Percentiles rank a stretch among this genome's conserved stretches.
phyloP scores from a whole-genome alignment of 2,113 vertebrate genomes.

The Pteropus alecto region DNA sequence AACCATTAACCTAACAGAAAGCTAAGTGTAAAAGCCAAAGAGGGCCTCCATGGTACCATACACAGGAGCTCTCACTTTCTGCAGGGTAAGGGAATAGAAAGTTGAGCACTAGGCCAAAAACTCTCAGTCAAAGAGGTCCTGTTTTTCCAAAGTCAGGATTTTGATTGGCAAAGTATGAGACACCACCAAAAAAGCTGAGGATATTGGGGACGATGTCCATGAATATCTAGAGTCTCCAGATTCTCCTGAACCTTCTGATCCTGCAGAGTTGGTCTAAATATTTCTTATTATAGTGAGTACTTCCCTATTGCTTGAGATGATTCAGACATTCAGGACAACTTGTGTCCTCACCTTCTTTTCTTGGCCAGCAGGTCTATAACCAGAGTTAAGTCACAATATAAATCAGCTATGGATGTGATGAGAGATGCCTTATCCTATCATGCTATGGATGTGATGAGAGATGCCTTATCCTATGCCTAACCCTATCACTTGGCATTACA shows the following conservation, averaged over 20 bases:
- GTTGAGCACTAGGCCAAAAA: neutral
- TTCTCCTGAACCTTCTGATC: neutral
- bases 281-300: neutral
- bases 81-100: neutral
- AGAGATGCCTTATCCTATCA: neutral
- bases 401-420: neutral
- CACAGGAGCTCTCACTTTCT: neutral
- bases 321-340: neutral
- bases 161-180: neutral
- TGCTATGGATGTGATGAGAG: neutral
- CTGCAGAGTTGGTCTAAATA: neutral
- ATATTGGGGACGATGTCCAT: neutral
- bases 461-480: neutral
- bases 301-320: neutral
- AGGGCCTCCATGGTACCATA: neutral
- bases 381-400: neutral
- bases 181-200: neutral
- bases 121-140: neutral
- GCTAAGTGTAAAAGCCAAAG: neutral
- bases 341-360: neutral
- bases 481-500: neutral
- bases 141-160: neutral
- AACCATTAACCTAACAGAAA: neutral
- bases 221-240: neutral
- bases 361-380: neutral